Percentiles rank a stretch among this genome's conserved stretches.
These are phyloP conservation scores for Recurvirostra avosetta DNA, from an alignment of 2,113 vertebrate genomes.

Conservation along the genomic window DNA sequence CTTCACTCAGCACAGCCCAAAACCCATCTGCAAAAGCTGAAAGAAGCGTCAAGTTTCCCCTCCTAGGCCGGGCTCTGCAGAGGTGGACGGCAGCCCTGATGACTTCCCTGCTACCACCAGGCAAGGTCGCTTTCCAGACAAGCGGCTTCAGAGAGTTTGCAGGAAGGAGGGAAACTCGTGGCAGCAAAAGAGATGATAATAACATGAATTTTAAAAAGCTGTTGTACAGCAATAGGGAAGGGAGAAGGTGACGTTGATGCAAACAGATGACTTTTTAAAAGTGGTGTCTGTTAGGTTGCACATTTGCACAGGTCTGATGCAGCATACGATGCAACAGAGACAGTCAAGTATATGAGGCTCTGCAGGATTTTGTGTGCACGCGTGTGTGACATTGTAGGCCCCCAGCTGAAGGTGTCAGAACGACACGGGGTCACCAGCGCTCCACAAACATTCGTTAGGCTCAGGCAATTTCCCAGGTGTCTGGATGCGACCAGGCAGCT, in stretches of 20 bases:
- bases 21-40: neutral
- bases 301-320: neutral
- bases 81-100: neutral
- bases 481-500: neutral
- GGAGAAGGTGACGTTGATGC: neutral
- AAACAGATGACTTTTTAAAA: neutral
- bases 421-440: rapidly evolving
- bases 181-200: neutral
- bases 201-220: neutral
- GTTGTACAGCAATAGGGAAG: neutral
- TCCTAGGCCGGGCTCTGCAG: neutral
- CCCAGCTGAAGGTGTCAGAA: neutral
- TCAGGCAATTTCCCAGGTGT: neutral
- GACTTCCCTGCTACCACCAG: neutral
- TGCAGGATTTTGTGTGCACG: rapidly evolving
- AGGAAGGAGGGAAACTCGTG: neutral
- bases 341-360: rapidly evolving
- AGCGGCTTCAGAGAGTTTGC: neutral
- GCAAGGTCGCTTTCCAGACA: neutral
- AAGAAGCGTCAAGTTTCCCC: neutral
- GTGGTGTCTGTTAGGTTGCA: rapidly evolving
- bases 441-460: rapidly evolving
- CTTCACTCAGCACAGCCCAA: neutral
- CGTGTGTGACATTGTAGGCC: rapidly evolving
- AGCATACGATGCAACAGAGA: neutral